Evolutionary conservation across 2,797 vertebrate genomes (phyloP), one percentile per base, ranked within the genome.

Genomic region (Fistularia commersonii): DNA sequence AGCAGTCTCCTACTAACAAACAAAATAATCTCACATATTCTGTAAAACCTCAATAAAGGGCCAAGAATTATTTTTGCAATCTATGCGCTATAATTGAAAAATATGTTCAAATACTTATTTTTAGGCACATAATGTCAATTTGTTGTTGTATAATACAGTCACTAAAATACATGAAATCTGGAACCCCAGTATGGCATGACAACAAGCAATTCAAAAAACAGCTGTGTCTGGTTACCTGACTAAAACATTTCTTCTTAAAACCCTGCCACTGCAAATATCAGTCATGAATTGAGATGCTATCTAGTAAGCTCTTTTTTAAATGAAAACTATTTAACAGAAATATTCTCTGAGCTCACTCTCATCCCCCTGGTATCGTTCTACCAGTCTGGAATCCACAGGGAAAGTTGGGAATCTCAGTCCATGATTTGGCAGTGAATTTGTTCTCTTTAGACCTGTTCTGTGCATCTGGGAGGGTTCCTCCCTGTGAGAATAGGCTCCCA

Each of bases 41-140:
- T 14, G 8, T 48, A 62, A 72, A 47, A 72, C 61, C 36, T 56
- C 37, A 40, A 43, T 47, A 66, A 48, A 64, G 13, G 36, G 55
- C 60, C 39, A 57, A 1, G 57, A 54, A 9, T 52, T 32, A 23
- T 23, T 72, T 72, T 60, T 52, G 61, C 37, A 66, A 70, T 74
- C 68, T 74, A 54, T 49, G 6, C 40, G 61, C 67, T 60, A 32
- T 13, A 57, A 34, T 64, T 75, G 32, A 61, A 78, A 78, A 83
- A 75, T 72, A 75, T 71, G 74, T 74, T 48, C 48, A 70, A 69
- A 65, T 44, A 9, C 40, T 49, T 32, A 11, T 39, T 61, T 67
- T 68, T 58, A 89, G 85, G 88, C 89, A 91, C 87, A 74, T 80
- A 51, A 40, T 60, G 45, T 15, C 15, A 48, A 15, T 15, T 33